These are phyloP conservation scores for Caranx melampygus DNA, from an alignment of 2,113 vertebrate species.

Conservation along the genomic window DNA sequence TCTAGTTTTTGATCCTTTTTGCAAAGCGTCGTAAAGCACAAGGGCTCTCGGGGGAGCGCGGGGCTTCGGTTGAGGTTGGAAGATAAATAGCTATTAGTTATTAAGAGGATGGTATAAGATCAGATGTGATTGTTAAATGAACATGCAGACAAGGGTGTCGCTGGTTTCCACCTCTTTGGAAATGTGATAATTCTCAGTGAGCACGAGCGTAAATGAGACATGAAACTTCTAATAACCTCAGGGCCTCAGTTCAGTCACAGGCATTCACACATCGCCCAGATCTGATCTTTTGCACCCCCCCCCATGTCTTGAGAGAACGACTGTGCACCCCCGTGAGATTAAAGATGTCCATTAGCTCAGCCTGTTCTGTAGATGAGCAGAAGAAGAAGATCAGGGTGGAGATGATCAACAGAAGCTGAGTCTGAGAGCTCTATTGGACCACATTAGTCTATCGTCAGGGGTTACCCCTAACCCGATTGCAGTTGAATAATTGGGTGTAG, in stretches of 20 bases:
- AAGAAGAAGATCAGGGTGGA: neutral
- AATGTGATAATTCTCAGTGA: constrained; percentile 26
- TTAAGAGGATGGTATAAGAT: constrained; percentile 1
- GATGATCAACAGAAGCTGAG: neutral
- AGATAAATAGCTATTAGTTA: neutral
- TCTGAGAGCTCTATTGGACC: neutral
- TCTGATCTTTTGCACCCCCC: neutral
- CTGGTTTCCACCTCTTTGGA: neutral
- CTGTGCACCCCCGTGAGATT: neutral
- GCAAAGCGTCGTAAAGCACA: constrained; percentile 11
- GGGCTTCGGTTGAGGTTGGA: neutral
- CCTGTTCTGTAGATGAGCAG: neutral
- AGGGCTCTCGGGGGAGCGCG: neutral
- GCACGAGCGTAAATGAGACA: constrained; percentile 30
- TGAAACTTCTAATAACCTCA: constrained; percentile 48
- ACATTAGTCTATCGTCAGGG: constrained; percentile 14
- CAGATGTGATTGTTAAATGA: constrained; percentile 1
- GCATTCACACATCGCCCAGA: neutral
- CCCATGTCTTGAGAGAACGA: neutral
- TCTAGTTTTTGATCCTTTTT: constrained; percentile 22
- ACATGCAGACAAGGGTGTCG: neutral
- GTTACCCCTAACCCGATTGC: no score
- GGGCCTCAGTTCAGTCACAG: constrained; percentile 30
- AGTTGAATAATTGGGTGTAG: constrained; percentile 6
- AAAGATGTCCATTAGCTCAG: neutral